Evolutionary conservation across 2,113 vertebrate species (phyloP), one percentile per base, ranked within the genome.

Genomic region (Plotosus lineatus): DNA sequence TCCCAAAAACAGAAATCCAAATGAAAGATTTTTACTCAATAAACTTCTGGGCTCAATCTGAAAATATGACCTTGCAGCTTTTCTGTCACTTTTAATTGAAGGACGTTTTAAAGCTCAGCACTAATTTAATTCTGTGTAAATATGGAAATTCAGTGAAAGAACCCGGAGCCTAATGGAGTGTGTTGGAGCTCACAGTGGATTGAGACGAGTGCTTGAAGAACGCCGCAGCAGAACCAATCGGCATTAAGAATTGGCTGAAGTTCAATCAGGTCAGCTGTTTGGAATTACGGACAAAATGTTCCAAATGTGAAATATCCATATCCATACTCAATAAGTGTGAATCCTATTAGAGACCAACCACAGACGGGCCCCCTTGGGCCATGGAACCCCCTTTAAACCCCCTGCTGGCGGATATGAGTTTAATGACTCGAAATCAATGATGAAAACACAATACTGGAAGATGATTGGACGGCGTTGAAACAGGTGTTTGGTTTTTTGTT

Each of bases 61-160:
- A 53, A 56, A n/a, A 55, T 28, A n/a, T 38, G 36, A 51, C 61
- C 60, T 50, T 15, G 58, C 1, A 12, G 8, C 3, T 28, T 11
- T 42, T 28, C n/a, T 3, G 9, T 31, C 44, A 26, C 48, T 26
- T 50, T 63, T 78, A n/a, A 82, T 42, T 68, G 60, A 76, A 40
- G 53, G n/a, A 26, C 10, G 42, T 58, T 21, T 53, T 56, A 38
- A 73, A 21, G 60, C 26, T 33, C 0, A 42, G 38, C 46, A 60
- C 77, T 78, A 83, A 60, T 85, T 80, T 79, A 33, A 88, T 79
- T 78, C 81, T 78, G 80, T 69, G 82, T 81, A 76, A 33, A 78
- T 82, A 73, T 50, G 75, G 86, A 69, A 69, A 69, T 46, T 14
- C 17, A 19, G 1, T 42, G 23, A n/a, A 68, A 42, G 65, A 44